Base-by-base conservation (phyloP, 2,797 vertebrate genomes). In the Odontamblyopus rebecca region DNA sequence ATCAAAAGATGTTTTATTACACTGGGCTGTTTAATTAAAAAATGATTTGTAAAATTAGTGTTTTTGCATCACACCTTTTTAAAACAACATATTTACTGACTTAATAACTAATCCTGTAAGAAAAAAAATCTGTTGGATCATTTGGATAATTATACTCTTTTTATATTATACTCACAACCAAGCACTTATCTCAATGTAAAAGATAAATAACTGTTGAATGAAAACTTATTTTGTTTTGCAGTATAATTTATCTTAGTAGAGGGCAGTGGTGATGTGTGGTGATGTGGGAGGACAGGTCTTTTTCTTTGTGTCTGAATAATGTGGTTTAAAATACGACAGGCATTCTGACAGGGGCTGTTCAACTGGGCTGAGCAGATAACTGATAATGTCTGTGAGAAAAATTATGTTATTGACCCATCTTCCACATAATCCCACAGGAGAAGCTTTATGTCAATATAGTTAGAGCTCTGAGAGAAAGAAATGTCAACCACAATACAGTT, bases 201-300 rank as follows among this genome's bases (percentile, higher is more conserved):
- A 13, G 44, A 48, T 13, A 48, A 48, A 48, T 48, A 15, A 48
- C 44, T 48, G 2, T 48, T 48, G 44, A 48, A 48, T 48, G 15
- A 13, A 48, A 48, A 48, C 44, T 48, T 16, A 15, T 48, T 48
- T 48, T 48, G 13, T 48, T 48, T 53, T n/a, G 73, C 35, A 1
- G 76, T 70, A 76, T 15, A 48, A 44, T 44, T 12, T 12, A 13
- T 44, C 41, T 2, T 44, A 44, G 9, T 13, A 44, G 41, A 13
- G 44, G 78, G 76, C 77, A 65, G 61, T 70, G 7, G 54, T 77
- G 85, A 87, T 76, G 63, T 57, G 60, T 61, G 65, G 74, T 70
- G 68, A 61, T 2, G 77, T 85, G 79, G 82, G 84, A 84, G 85
- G 86, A 85, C 77, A 79, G 73, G 71, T 85, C 73, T 70, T 23